Percentiles rank a stretch among this genome's conserved stretches.
These are phyloP conservation scores for Rynchops niger DNA, from an alignment of 2,113 vertebrate species.

Conservation along the genomic window DNA sequence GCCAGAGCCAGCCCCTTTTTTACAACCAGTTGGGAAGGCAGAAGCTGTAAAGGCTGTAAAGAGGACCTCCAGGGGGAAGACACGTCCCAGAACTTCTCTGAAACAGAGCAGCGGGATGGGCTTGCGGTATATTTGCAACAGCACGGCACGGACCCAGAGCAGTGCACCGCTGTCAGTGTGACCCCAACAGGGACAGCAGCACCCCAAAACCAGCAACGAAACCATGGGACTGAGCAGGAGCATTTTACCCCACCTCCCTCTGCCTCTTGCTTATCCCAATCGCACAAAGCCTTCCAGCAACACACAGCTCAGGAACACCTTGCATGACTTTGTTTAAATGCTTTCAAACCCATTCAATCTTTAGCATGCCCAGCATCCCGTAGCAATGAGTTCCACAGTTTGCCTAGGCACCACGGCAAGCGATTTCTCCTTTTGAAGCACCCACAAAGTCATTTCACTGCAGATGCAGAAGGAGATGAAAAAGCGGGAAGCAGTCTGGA, in stretches of 20 bases:
- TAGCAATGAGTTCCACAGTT: conserved; percentile 12
- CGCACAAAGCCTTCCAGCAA: neutral
- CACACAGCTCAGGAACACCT: neutral
- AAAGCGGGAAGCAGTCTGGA: conserved; percentile 7
- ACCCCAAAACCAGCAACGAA: neutral
- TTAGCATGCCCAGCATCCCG: neutral
- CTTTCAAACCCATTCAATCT: conserved; percentile 9
- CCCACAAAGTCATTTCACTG: conserved; percentile 4
- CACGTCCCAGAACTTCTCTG: neutral
- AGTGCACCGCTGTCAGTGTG: neutral
- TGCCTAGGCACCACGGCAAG: neutral
- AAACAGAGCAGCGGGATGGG: neutral
- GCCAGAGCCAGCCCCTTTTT: neutral
- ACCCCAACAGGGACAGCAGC: neutral
- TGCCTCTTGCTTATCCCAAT: neutral
- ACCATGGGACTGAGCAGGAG: neutral
- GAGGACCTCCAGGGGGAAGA: neutral
- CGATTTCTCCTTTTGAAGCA: conserved; percentile 2
- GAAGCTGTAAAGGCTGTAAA: neutral
- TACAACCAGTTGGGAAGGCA: neutral
- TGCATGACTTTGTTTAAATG: neutral
- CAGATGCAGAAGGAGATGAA: conserved; percentile 22
- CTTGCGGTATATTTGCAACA: neutral
- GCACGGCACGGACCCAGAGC: fast-evolving
- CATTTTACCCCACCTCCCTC: neutral